phyloP scores from a whole-genome alignment of 1,140 invertebrate species.

The Littorina saxatilis region DNA sequence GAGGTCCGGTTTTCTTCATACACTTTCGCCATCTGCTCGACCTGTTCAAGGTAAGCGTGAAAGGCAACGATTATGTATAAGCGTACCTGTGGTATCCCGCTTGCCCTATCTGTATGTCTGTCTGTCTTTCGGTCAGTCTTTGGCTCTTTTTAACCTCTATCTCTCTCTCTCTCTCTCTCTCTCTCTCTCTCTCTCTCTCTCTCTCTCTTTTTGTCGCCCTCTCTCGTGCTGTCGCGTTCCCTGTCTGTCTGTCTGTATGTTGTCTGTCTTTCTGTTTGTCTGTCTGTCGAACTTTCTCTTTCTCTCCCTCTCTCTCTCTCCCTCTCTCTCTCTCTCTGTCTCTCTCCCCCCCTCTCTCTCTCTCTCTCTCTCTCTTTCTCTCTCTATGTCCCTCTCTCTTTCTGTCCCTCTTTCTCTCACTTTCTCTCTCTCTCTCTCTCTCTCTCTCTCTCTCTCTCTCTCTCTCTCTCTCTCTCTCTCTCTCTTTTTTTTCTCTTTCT shows the following conservation, averaged over 20 bases:
- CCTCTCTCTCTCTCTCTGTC: slow-evolving; percentile 9
- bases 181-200: neutral
- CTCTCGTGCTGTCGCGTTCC: too few species aligned
- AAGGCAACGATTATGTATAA: too few species aligned
- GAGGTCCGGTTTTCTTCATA: too few species aligned
- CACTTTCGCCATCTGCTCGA: too few species aligned
- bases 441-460: slow-evolving; percentile 23
- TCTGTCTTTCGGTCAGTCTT: too few species aligned
- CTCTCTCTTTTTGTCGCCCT: neutral
- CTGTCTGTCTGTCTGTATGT: too few species aligned
- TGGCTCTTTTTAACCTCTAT: neutral
- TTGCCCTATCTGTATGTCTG: too few species aligned
- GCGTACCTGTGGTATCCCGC: too few species aligned
- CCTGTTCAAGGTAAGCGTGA: too few species aligned
- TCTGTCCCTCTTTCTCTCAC: neutral
- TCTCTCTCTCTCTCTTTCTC: slow-evolving; percentile 30
- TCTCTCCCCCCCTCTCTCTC: slow-evolving; percentile 15
- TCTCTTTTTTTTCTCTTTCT: neutral
- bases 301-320: slow-evolving; percentile 14
- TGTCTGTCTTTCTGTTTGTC: neutral
- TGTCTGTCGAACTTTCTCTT: neutral
- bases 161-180: slow-evolving; percentile 6
- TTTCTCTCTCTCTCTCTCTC: slow-evolving; percentile 4
- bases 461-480: neutral
- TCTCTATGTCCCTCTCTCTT: neutral